Evolutionary conservation across 2,888 invertebrate genomes (phyloP).

Genomic region (Macrosoma leucophasiata): DNA sequence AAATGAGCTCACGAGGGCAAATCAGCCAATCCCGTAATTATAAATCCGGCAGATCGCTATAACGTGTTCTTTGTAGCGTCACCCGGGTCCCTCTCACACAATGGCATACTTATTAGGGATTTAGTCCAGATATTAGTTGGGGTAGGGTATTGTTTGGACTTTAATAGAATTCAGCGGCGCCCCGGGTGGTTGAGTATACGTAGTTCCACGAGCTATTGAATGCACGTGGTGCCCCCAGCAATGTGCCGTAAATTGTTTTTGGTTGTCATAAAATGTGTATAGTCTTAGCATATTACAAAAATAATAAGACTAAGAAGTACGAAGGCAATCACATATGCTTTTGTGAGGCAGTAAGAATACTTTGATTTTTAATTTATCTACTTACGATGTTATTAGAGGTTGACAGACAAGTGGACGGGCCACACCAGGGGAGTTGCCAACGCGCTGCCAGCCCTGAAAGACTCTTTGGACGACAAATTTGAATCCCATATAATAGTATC

Average conservation of each 20-base stretch:
- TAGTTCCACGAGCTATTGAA: slow-evolving; percentile 33
- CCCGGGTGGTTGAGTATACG: slow-evolving; percentile 63
- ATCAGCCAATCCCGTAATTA: slow-evolving; percentile 25
- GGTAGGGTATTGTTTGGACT: slow-evolving; percentile 74
- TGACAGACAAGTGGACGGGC: too few species aligned
- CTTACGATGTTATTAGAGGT: too few species aligned
- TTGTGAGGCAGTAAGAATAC: too few species aligned
- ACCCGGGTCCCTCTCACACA: slow-evolving; percentile 73
- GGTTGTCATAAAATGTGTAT: slow-evolving; percentile 18
- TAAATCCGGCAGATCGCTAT: slow-evolving; percentile 60
- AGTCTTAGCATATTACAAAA: too few species aligned
- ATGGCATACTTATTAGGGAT: slow-evolving; percentile 77
- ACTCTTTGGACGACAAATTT: too few species aligned
- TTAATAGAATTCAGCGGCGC: slow-evolving; percentile 70
- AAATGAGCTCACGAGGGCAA: slow-evolving; percentile 11
- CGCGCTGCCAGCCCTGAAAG: too few species aligned
- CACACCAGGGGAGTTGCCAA: too few species aligned
- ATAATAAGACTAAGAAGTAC: too few species aligned
- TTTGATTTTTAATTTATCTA: too few species aligned
- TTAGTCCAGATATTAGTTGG: slow-evolving; percentile 76
- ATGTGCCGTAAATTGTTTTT: slow-evolving; percentile 46
- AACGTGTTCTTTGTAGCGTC: slow-evolving; percentile 73
- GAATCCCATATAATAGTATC: too few species aligned
- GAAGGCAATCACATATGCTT: too few species aligned
- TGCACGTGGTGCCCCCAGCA: slow-evolving; percentile 35